Evolutionary conservation across 2,888 invertebrate genomes (phyloP).

Genomic region (Zelleria hepariella): DNA sequence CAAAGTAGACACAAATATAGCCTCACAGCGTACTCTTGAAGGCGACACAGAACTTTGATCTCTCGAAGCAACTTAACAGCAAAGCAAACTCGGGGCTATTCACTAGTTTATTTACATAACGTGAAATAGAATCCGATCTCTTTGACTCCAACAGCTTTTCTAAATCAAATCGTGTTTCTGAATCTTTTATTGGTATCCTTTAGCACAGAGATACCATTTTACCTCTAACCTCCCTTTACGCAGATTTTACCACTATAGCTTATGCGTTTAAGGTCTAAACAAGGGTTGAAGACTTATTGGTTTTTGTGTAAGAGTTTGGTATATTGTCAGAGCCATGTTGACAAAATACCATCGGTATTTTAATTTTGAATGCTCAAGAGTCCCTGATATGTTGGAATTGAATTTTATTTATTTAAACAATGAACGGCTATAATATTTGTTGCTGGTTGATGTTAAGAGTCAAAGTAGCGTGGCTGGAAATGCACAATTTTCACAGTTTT

Average conservation of each 20-base stretch:
- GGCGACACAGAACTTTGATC: too few relatives aligned
- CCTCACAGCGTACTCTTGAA: too few relatives aligned
- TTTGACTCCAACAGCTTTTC: conserved; percentile 17
- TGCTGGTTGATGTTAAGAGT: not conserved
- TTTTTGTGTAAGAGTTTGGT: conserved; percentile 18
- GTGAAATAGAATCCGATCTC: not conserved
- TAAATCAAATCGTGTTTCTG: conserved; percentile 48
- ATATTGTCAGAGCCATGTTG: conserved; percentile 31
- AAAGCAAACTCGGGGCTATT: too few relatives aligned
- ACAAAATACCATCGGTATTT: conserved; percentile 27
- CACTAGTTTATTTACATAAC: not conserved
- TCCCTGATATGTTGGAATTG: conserved; percentile 11
- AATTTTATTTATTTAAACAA: conserved; percentile 22
- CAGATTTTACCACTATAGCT: not conserved
- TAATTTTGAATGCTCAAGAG: conserved; percentile 33
- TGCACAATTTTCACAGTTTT: too few relatives aligned
- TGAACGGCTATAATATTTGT: too few relatives aligned
- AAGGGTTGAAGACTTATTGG: not conserved
- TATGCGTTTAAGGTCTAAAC: not conserved
- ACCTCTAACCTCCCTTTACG: not conserved
- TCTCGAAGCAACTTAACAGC: too few relatives aligned
- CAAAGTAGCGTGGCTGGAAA: too few relatives aligned
- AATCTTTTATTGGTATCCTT: conserved; percentile 47
- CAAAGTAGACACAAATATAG: too few relatives aligned
- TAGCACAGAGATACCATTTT: conserved; percentile 11